Percentiles rank a stretch among this genome's conserved stretches.
These are phyloP conservation scores for Drosophila chauvacae DNA, from an alignment of 1,140 invertebrate species.

Conservation along the genomic window DNA sequence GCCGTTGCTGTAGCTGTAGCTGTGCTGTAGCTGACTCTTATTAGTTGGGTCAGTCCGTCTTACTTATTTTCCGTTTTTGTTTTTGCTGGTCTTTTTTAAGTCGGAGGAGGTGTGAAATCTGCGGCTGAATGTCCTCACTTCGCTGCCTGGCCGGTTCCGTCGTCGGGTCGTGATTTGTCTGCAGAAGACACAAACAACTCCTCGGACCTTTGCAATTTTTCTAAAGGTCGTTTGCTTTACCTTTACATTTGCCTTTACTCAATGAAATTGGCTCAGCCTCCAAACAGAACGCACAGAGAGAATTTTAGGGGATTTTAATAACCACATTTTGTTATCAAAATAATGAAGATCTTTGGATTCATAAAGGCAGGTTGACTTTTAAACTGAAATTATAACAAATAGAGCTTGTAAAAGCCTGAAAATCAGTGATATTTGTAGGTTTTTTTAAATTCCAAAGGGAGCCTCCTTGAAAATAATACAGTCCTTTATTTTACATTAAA, in stretches of 20 bases:
- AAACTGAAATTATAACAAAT: too few relatives aligned
- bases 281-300: neutral
- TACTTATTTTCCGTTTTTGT: slow-evolving; percentile 15
- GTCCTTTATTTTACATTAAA: too few relatives aligned
- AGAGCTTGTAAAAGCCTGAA: neutral
- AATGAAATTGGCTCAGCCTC: slow-evolving; percentile 65
- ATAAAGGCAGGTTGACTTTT: neutral
- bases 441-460: too few relatives aligned
- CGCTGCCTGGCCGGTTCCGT: slow-evolving; percentile 26
- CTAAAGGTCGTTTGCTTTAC: slow-evolving; percentile 72
- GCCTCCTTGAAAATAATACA: too few relatives aligned
- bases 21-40: slow-evolving; percentile 64
- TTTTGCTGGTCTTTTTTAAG: neutral
- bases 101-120: slow-evolving; percentile 66
- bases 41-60: slow-evolving; percentile 76
- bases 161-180: slow-evolving; percentile 77
- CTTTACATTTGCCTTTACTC: slow-evolving; percentile 63
- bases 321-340: neutral
- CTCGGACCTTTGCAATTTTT: slow-evolving; percentile 49
- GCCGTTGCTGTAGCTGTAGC: slow-evolving; percentile 27
- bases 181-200: slow-evolving; percentile 41
- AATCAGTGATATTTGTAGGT: too few relatives aligned
- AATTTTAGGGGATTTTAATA: neutral
- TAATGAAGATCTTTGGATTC: neutral
- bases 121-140: slow-evolving; percentile 12